phyloP scores from a whole-genome alignment of 2,797 vertebrate species.

The Poecilia gillii region DNA sequence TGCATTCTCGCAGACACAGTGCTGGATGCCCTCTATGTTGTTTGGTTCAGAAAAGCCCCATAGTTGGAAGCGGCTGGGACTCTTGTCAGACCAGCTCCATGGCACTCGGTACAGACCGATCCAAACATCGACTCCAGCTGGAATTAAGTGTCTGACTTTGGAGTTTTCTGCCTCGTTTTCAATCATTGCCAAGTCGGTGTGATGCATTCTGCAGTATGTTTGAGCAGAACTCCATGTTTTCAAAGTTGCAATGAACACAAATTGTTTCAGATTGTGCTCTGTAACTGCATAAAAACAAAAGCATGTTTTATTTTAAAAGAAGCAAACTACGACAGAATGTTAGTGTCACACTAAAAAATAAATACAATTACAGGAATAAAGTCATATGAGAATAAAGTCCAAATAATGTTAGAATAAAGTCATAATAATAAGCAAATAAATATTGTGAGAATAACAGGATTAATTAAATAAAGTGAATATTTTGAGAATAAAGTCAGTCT shows the following conservation, averaged over 20 bases:
- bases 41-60: accelerated
- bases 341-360: too few species aligned
- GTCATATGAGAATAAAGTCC: too few species aligned
- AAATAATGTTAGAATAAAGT: too few species aligned
- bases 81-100: constrained; percentile 22
- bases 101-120: constrained; percentile 17
- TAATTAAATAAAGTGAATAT: too few species aligned
- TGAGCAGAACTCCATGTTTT: background rate
- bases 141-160: accelerated
- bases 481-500: too few species aligned
- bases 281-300: background rate
- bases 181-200: constrained; percentile 13
- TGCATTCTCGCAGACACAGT: background rate
- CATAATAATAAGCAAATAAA: too few species aligned
- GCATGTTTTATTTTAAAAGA: too few species aligned
- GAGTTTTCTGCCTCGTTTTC: constrained; percentile 3
- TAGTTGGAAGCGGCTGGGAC: background rate
- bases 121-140: background rate
- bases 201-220: constrained; percentile 3
- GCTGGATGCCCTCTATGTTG: accelerated
- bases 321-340: too few species aligned
- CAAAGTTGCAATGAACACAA: accelerated
- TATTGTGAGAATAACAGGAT: too few species aligned
- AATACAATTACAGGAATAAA: too few species aligned
- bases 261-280: background rate